Evolutionary conservation across 2,888 invertebrate genomes (phyloP).

Genomic region (Mythimna loreyi): DNA sequence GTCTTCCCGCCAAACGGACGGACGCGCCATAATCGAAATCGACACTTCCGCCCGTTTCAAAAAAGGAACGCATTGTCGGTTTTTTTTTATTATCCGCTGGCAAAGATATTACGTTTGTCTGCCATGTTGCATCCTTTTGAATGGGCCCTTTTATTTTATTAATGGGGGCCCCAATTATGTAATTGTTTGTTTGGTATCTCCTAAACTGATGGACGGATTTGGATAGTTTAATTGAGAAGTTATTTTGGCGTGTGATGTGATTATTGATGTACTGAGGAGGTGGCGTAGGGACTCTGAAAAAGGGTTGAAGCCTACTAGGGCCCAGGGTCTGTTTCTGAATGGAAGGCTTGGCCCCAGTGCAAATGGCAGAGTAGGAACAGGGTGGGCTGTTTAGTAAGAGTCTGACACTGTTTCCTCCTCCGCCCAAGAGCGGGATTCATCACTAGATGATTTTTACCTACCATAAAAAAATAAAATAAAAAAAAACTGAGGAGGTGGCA

Average conservation of each 20-base stretch:
- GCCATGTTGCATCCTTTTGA: constrained; percentile 61
- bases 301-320: too few relatives aligned
- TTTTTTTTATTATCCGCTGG: constrained; percentile 69
- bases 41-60: constrained; percentile 78
- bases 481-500: too few relatives aligned
- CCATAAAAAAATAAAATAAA: too few relatives aligned
- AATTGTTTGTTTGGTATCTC: constrained; percentile 39
- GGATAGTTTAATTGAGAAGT: constrained; percentile 24
- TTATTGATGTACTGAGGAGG: not conserved
- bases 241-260: constrained; percentile 1
- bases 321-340: too few relatives aligned
- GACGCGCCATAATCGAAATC: constrained; percentile 80
- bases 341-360: too few relatives aligned
- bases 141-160: constrained; percentile 55
- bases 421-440: too few relatives aligned
- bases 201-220: constrained; percentile 21
- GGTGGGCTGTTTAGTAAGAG: too few relatives aligned
- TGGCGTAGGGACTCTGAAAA: too few relatives aligned
- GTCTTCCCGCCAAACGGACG: constrained; percentile 78
- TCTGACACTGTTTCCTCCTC: too few relatives aligned
- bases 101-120: constrained; percentile 62
- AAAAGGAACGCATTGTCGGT: constrained; percentile 77
- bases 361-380: too few relatives aligned
- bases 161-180: constrained; percentile 48
- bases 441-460: too few relatives aligned